Conservation (phyloP, 1,140 invertebrate species). For the Nymphalis io region DNA sequence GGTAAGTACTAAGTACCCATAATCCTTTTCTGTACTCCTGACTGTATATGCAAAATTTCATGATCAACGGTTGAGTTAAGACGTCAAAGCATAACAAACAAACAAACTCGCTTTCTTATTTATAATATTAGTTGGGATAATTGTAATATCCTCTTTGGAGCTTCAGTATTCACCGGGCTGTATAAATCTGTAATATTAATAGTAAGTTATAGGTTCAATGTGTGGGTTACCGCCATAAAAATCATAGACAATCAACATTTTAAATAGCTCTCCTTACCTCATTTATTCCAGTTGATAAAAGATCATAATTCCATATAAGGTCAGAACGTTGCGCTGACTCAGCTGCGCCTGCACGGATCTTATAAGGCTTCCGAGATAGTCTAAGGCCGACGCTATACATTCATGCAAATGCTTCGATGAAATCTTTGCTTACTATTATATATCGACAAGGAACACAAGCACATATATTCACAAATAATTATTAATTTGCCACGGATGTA, state of each 20-base stretch:
- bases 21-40: no score
- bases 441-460: background rate
- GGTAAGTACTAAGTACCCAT: no score
- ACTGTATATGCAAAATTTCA: no score
- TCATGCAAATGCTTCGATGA: background rate
- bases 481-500: no score
- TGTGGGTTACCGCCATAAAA: background rate
- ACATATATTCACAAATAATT: no score
- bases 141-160: no score
- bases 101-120: no score
- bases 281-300: conserved; percentile 10
- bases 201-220: background rate
- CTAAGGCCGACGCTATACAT: background rate
- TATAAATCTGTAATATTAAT: background rate
- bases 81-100: no score
- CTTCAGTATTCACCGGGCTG: no score
- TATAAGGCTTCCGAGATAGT: conserved; percentile 14
- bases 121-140: no score
- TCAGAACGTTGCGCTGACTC: background rate
- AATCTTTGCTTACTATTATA: no score
- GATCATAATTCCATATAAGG: conserved; percentile 6
- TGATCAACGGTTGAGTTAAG: no score
- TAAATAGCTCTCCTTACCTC: conserved; percentile 12
- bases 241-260: background rate
- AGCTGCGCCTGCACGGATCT: conserved; percentile 2